Conservation (phyloP, 2,113 vertebrate genomes). For the Apistogramma diplotaenia region DNA sequence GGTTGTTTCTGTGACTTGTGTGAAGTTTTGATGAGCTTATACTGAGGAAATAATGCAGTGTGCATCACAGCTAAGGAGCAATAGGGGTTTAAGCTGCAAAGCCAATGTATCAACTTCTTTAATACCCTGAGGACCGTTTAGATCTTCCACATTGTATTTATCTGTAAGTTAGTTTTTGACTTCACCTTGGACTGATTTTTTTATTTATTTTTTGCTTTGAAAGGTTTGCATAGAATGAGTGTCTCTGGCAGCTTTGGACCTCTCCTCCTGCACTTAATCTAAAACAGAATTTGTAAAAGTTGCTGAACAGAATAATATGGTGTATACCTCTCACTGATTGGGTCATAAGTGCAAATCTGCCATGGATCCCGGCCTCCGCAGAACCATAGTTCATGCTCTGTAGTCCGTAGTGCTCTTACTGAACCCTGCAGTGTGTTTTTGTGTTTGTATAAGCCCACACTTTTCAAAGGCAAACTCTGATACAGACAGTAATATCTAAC, state of each 20-base stretch:
- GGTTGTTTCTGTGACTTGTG: neutral
- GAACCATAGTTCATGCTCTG: constrained; percentile 35
- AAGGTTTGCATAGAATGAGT: neutral
- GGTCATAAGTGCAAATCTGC: constrained; percentile 27
- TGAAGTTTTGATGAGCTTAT: neutral
- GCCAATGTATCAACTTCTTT: neutral
- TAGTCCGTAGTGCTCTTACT: neutral
- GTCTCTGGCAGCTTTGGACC: neutral
- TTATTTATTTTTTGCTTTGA: neutral
- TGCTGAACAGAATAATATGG: neutral
- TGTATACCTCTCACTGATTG: neutral
- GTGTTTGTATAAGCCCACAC: neutral
- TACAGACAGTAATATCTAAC: constrained; percentile 15
- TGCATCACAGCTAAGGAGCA: neutral
- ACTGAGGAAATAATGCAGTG: neutral
- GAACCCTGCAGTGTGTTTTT: neutral
- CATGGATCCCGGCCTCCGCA: constrained; percentile 1
- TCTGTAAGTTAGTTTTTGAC: neutral
- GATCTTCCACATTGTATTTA: neutral
- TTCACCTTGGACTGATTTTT: neutral
- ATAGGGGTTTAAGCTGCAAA: neutral
- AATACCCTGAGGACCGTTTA: too few relatives aligned
- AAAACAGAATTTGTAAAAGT: neutral
- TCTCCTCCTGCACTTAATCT: neutral
- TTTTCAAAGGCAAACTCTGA: constrained; percentile 18